A percentile compares a stretch with the other conserved stretches of the same genome.
Conservation (phyloP, 2,113 vertebrate species). For the Protobothrops mucrosquamatus region DNA sequence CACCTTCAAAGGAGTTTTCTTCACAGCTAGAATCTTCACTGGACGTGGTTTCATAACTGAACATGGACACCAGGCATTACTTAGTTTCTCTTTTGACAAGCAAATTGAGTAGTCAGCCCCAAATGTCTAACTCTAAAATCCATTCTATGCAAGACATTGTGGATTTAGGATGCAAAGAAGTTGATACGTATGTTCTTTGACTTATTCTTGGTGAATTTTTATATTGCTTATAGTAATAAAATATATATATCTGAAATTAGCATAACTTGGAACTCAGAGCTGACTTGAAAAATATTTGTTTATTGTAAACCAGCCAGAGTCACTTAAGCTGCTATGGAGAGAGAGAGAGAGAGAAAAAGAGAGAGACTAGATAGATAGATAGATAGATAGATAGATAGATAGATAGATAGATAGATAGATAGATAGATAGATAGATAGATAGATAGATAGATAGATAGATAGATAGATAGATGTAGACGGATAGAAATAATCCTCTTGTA, state of each 20-base stretch:
- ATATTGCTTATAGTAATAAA: neutral
- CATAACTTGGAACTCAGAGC: neutral
- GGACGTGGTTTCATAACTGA: conserved; percentile 93
- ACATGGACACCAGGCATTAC: conserved; percentile 58
- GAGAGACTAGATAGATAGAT: no score
- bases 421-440: no score
- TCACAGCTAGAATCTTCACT: conserved; percentile 93
- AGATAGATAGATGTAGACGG: no score
- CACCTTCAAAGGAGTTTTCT: conserved; percentile 69
- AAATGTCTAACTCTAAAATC: neutral
- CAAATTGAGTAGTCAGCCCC: neutral
- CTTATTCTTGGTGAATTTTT: neutral
- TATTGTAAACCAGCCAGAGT: neutral
- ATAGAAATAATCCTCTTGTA: conserved; percentile 20
- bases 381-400: no score
- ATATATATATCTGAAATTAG: neutral
- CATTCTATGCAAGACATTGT: neutral
- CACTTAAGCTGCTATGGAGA: neutral
- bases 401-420: no score
- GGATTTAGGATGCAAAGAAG: conserved; percentile 24
- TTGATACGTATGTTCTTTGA: neutral
- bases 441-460: no score
- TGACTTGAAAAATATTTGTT: conserved; percentile 39
- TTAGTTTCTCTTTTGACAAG: neutral
- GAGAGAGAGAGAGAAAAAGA: no score